phyloP scores from a whole-genome alignment of 2,888 invertebrate genomes.

The Tuberolachnus salignus region DNA sequence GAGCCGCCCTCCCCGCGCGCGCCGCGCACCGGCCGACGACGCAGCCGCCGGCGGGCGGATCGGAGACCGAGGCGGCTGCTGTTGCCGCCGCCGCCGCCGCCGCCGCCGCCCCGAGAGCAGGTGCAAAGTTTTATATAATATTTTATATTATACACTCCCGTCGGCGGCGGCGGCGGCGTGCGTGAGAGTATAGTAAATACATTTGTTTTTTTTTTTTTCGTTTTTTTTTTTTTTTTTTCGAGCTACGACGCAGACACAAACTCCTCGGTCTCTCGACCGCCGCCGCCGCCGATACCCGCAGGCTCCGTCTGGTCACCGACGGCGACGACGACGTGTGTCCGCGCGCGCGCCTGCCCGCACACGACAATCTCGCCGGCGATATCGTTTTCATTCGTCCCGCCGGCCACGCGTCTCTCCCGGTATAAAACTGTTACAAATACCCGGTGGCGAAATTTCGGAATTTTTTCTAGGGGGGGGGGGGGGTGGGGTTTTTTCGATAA shows the following conservation, averaged over 20 bases:
- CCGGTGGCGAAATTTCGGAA: no score
- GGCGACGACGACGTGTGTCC: constrained; percentile 17
- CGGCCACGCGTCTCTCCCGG: no score
- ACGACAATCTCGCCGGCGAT: not conserved
- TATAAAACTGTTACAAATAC: no score
- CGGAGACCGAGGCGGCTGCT: no score
- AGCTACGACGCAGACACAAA: constrained; percentile 17
- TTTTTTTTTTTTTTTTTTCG: no score
- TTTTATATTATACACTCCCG: constrained; percentile 12
- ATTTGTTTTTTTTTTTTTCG: no score
- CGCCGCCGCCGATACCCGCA: constrained; percentile 7
- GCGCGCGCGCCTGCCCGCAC: not conserved
- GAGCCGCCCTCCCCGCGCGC: constrained; percentile 33
- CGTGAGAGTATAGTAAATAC: not conserved
- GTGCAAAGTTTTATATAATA: constrained; percentile 43
- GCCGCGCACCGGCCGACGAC: not conserved
- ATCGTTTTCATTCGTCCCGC: no score
- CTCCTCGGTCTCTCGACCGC: constrained; percentile 6
- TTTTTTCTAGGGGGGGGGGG: no score
- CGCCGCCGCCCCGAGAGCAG: constrained; percentile 32
- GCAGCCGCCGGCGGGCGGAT: constrained; percentile 17
- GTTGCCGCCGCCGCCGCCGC: not conserved
- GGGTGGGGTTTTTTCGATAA: no score
- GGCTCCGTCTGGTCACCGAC: constrained; percentile 8
- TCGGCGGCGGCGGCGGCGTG: not conserved